A percentile compares a stretch with the other conserved stretches of the same genome.
Evolutionary conservation across 2,113 vertebrate species (phyloP).

Genomic region (Boleophthalmus pectinirostris): DNA sequence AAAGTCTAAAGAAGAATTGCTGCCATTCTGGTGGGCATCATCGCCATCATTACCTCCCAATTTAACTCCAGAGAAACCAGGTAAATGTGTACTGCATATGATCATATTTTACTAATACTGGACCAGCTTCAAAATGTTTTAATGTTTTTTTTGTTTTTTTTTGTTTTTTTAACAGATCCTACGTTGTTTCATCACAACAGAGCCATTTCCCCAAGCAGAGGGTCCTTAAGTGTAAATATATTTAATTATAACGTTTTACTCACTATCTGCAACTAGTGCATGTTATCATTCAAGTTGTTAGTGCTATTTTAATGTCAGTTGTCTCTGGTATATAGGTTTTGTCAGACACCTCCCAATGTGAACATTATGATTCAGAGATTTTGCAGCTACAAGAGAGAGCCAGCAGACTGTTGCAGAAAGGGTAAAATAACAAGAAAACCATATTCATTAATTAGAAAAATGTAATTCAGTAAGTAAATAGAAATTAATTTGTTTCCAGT

Average conservation of each 20-base stretch:
- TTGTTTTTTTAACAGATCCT: background rate
- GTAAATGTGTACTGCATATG: slow-evolving; percentile 34
- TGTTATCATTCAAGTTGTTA: background rate
- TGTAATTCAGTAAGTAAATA: slow-evolving; percentile 5
- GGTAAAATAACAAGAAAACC: slow-evolving; percentile 59
- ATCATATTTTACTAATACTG: background rate
- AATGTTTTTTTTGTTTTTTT: background rate
- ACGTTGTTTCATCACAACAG: slow-evolving; percentile 3
- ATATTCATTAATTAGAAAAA: background rate
- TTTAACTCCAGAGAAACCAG: slow-evolving; percentile 51
- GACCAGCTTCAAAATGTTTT: background rate
- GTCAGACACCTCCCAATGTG: slow-evolving; percentile 60
- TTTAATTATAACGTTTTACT: slow-evolving; percentile 21
- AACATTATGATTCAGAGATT: slow-evolving; percentile 77
- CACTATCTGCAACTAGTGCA: background rate
- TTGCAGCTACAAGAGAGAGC: slow-evolving; percentile 82
- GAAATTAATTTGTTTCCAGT: slow-evolving; percentile 49
- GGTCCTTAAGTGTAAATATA: slow-evolving; percentile 41
- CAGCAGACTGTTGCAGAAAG: slow-evolving; percentile 76
- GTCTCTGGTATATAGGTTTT: slow-evolving; percentile 42
- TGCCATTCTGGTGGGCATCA: slow-evolving; percentile 83
- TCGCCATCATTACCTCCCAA: slow-evolving; percentile 53
- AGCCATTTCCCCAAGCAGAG: slow-evolving; percentile 40
- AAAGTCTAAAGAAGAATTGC: slow-evolving; percentile 34
- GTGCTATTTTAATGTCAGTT: background rate